phyloP scores from a whole-genome alignment of 2,888 invertebrate species.

The Drosophila merina region DNA sequence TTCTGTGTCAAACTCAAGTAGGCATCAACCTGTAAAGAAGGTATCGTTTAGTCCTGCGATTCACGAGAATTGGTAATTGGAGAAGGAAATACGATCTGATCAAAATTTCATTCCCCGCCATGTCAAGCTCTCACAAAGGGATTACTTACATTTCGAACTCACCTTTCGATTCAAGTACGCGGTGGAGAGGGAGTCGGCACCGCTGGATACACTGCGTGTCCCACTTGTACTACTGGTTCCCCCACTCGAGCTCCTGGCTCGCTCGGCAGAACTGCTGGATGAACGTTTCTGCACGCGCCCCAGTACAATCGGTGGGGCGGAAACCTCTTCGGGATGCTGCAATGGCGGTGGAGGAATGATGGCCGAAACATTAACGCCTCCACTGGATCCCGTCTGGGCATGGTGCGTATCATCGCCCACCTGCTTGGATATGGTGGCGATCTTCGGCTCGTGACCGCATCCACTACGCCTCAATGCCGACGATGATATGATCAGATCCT shows the following conservation, averaged over 20 bases:
- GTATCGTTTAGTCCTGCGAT: not conserved
- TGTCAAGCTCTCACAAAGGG: constrained; percentile 51
- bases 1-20: constrained; percentile 80
- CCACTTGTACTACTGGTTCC: constrained; percentile 45
- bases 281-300: constrained; percentile 79
- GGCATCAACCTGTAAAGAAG: constrained; percentile 77
- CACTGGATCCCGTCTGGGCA: constrained; percentile 35
- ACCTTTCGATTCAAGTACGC: constrained; percentile 82
- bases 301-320: constrained; percentile 74
- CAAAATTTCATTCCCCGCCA: constrained; percentile 45
- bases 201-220: constrained; percentile 58
- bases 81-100: constrained; percentile 33
- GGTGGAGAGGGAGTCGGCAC: constrained; percentile 63
- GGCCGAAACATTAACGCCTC: constrained; percentile 49
- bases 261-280: constrained; percentile 57
- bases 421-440: constrained; percentile 83
- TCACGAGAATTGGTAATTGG: constrained; percentile 14
- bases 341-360: constrained; percentile 72
- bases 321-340: constrained; percentile 76
- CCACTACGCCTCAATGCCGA: constrained; percentile 46
- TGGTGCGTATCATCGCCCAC: constrained; percentile 75
- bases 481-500: constrained; percentile 60
- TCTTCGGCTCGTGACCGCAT: constrained; percentile 81
- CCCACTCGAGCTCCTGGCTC: constrained; percentile 56
- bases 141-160: constrained; percentile 79